Evolutionary conservation across 1,140 invertebrate genomes (phyloP), one percentile per base, ranked within the genome.

Genomic region (Atta texana): DNA sequence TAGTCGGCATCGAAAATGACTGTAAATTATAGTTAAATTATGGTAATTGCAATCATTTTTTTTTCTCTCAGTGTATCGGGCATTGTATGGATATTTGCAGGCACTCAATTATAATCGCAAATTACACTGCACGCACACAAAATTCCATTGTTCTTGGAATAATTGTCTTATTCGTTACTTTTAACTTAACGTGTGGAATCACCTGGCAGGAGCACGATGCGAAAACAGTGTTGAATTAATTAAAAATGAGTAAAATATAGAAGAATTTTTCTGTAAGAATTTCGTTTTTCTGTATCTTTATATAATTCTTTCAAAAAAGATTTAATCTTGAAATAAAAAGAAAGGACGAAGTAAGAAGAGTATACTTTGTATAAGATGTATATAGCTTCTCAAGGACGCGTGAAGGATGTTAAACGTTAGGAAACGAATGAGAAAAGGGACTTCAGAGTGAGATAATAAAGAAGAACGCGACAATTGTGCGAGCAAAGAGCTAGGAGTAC

Each of bases 21-120:
- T 44, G 8, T 44, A 44, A 44, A 44, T 44, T 44, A 44, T 44
- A 44, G 39, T 44, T 44, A 44, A 44, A 44, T 44, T 44, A 44
- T 44, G 39, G 2, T 44, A 44, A 44, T 12, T 44, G 39, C 8
- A 10, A 44, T 10, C 1, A 44, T 44, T 12, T 44, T 44, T 24
- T 44, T 44, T 44, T 44, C 39, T 44, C 39, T 44, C 10, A 39
- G 14, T n/a, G 18, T 34, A 84, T 84, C 80, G 80, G n/a, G 55
- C 39, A 84, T 84, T 84, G 55, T 84, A 84, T 84, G 80, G 80
- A 84, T 84, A 84, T 84, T 75, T 24, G 55, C 44, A 57, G 55
- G 21, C 28, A 31, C 31, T 72, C 59, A 63, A 84, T 72, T 64
- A 53, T 55, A 66, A 53, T 64, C 86, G 44, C 78, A 82, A 82